Percentiles rank a stretch among this genome's conserved stretches.
phyloP scores from a whole-genome alignment of 2,888 invertebrate genomes.

The Malacosoma neustria region DNA sequence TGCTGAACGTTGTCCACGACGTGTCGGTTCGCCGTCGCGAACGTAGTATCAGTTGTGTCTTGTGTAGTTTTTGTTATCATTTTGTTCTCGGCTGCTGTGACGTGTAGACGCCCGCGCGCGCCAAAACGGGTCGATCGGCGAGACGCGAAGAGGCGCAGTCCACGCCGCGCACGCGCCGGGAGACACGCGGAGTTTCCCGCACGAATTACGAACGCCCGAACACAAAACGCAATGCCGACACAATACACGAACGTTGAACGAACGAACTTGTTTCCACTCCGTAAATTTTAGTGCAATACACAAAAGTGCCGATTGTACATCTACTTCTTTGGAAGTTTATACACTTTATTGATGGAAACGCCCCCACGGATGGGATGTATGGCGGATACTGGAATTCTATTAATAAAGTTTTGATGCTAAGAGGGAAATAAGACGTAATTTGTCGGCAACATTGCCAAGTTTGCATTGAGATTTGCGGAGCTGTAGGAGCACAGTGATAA shows the following conservation, averaged over 20 bases:
- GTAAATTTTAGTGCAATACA: slow-evolving; percentile 28
- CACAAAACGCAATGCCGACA: slow-evolving; percentile 15
- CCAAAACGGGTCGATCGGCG: slow-evolving; percentile 36
- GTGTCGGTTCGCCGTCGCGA: slow-evolving; percentile 25
- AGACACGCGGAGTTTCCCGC: slow-evolving; percentile 44
- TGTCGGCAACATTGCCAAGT: slow-evolving; percentile 53
- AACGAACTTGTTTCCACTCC: slow-evolving; percentile 49
- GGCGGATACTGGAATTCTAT: slow-evolving; percentile 44
- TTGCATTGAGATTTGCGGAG: slow-evolving; percentile 51
- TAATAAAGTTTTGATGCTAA: slow-evolving; percentile 44
- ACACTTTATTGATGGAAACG: slow-evolving; percentile 20
- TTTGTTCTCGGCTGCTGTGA: slow-evolving; percentile 51
- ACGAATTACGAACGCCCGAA: slow-evolving; percentile 14
- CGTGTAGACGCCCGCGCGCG: slow-evolving; percentile 47
- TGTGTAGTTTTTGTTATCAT: slow-evolving; percentile 59
- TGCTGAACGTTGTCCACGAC: slow-evolving; percentile 24
- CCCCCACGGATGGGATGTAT: slow-evolving; percentile 24
- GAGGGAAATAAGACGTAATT: slow-evolving; percentile 54
- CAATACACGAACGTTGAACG: slow-evolving; percentile 49
- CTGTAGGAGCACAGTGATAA: slow-evolving; percentile 42
- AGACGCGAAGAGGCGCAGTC: slow-evolving; percentile 16
- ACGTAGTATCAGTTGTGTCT: slow-evolving; percentile 50
- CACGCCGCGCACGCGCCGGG: slow-evolving; percentile 43
- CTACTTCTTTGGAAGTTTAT: slow-evolving; percentile 15
- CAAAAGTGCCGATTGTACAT: slow-evolving; percentile 19